These are phyloP conservation scores for Pharmacophagus antenor DNA, from an alignment of 2,888 invertebrate genomes.

Conservation along the genomic window DNA sequence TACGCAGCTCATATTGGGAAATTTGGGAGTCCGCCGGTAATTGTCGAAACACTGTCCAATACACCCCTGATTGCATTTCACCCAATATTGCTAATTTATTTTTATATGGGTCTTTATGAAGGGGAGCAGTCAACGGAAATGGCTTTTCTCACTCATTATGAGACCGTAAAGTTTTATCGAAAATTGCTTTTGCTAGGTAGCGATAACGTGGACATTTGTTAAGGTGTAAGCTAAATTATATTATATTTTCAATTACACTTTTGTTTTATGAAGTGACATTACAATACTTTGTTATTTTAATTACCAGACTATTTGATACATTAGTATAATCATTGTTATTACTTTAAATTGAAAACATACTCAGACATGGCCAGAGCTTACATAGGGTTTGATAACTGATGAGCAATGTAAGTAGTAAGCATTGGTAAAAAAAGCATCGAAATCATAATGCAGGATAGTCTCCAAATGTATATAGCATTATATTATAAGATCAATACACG, in stretches of 20 bases:
- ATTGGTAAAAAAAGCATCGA: too few relatives aligned
- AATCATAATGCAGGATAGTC: too few relatives aligned
- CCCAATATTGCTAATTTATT: slow-evolving; percentile 71
- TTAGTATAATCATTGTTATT: too few relatives aligned
- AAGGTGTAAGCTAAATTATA: not conserved
- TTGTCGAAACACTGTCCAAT: slow-evolving; percentile 45
- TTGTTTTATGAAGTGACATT: too few relatives aligned
- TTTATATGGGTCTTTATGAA: slow-evolving; percentile 60
- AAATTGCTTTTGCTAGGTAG: slow-evolving; percentile 17
- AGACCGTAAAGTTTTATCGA: slow-evolving; percentile 51
- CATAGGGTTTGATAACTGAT: too few relatives aligned
- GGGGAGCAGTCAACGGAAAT: slow-evolving; percentile 48
- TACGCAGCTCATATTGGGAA: slow-evolving; percentile 60
- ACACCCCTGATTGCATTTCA: slow-evolving; percentile 55
- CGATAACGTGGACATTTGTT: not conserved
- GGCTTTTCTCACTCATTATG: slow-evolving; percentile 45
- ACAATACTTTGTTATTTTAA: too few relatives aligned
- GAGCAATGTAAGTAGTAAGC: too few relatives aligned
- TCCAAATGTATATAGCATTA: too few relatives aligned
- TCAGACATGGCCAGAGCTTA: too few relatives aligned
- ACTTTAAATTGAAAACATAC: too few relatives aligned
- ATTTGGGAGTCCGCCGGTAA: slow-evolving; percentile 62
- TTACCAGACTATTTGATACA: too few relatives aligned
- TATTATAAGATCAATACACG: too few relatives aligned
- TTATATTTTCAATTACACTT: slow-evolving; percentile 5